phyloP scores from a whole-genome alignment of 2,113 vertebrate species.

The Calidris pugnax region DNA sequence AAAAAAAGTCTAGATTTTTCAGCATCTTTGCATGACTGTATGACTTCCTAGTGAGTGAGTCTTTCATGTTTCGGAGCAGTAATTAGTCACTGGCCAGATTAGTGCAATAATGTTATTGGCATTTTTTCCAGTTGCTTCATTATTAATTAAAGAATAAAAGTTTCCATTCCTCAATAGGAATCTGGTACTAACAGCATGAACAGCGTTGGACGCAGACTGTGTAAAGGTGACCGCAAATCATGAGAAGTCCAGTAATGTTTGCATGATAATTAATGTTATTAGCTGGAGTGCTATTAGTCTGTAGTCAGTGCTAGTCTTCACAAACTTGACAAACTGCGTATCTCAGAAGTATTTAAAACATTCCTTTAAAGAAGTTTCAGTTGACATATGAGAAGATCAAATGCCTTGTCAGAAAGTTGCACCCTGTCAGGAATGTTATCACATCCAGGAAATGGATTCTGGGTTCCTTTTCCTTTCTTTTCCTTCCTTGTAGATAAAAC shows the following conservation, averaged over 20 bases:
- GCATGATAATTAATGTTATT: not conserved
- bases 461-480: not conserved
- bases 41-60: not conserved
- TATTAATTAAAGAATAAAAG: not conserved
- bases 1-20: not conserved
- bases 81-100: not conserved
- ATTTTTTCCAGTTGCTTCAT: not conserved
- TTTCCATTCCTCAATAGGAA: slow-evolving; percentile 22
- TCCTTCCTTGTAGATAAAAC: not conserved
- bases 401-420: not conserved
- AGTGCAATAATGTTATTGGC: not conserved
- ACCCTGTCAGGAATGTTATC: not conserved
- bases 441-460: not conserved
- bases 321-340: not conserved
- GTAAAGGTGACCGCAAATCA: slow-evolving; percentile 26
- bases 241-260: not conserved
- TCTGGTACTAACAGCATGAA: not conserved
- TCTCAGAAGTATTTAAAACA: not conserved
- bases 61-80: not conserved
- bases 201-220: not conserved
- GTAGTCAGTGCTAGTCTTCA: not conserved
- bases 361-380: not conserved
- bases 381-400: not conserved
- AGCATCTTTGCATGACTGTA: not conserved
- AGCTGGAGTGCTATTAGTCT: not conserved